Evolutionary conservation across 30 jellyfish, hydroid and myxozoan genomes (phyloP).

Genomic region (Aurelia sp.): DNA sequence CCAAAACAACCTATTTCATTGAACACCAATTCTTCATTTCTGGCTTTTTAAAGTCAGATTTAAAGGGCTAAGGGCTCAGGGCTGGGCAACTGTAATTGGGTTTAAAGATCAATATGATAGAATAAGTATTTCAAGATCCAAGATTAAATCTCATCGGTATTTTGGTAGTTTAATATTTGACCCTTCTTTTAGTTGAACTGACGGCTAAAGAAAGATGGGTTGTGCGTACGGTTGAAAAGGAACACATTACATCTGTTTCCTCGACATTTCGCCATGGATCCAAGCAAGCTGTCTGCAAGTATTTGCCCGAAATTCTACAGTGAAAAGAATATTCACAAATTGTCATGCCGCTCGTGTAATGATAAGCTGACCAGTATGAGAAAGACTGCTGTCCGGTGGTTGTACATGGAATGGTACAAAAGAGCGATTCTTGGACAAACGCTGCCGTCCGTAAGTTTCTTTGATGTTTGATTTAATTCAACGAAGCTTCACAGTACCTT

Average conservation of each 20-base stretch:
- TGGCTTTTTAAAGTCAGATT: not conserved
- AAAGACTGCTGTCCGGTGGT: conserved; percentile 98
- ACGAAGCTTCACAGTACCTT: too few species aligned
- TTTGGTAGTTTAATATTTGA: not conserved
- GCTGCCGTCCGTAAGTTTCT: conserved; percentile 87
- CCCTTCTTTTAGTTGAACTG: not conserved
- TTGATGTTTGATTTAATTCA: not conserved
- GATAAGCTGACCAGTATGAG: conserved; percentile 88
- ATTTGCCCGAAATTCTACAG: conserved; percentile 60
- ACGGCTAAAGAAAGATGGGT: not conserved
- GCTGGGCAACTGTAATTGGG: conserved; percentile 49
- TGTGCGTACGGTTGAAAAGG: conserved; percentile 1
- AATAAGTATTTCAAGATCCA: not conserved
- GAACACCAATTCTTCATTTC: too few species aligned
- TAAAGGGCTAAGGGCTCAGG: conserved; percentile 32
- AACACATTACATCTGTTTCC: not conserved
- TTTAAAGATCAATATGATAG: conserved; percentile 35
- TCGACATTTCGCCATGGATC: conserved; percentile 32
- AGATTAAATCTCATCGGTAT: conserved; percentile 45
- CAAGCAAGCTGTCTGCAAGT: conserved; percentile 18
- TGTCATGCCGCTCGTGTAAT: conserved; percentile 71
- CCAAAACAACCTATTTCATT: too few species aligned
- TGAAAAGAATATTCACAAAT: conserved; percentile 38
- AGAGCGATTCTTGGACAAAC: conserved; percentile 90
- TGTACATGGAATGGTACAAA: conserved; percentile 98